Evolutionary conservation across 2,797 vertebrate genomes (phyloP), one percentile per base, ranked within the genome.

Genomic region (Galaxias olidus): DNA sequence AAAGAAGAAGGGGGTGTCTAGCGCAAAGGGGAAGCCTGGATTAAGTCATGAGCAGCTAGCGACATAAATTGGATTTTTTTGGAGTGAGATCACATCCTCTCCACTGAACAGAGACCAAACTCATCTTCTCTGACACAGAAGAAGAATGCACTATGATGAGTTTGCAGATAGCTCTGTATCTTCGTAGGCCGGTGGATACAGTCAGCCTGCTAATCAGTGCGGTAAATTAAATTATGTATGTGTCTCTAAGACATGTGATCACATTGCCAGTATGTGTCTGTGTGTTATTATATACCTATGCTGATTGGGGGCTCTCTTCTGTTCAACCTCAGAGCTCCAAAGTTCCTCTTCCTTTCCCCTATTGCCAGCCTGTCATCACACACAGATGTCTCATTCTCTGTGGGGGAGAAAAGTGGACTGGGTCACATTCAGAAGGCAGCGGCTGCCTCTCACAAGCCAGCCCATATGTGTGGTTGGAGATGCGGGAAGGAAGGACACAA

Each of bases 41-140:
- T 91, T 91, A 90, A 93, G 87, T 88, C 86, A 86, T 78, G 69
- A 82, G 75, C 61, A 61, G 88, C 87, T 82, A 89, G 90, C 86
- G 84, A 91, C 88, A 93, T 92, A 89, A 84, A 87, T 89, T 87
- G 83, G 89, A 96, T 94, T 91, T 92, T 86, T 92, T 76, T 42
- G 67, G 84, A 78, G 87, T 96, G 93, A 96, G 89, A 89, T 96
- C 95, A 96, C 83, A 93, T 94, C 93, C 94, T 94, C 78, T 89
- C 84, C 68, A 85, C 86, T 57, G 87, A 88, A 84, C 81, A 86
- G 88, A 87, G 88, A 78, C 75, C 79, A 86, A 91, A 88, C 86
- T 78, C 75, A 56, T 88, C 60, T 74, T 85, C 44, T n/a, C 54
- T 52, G 11, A 58, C 30, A 59, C 60, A 65, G 57, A 63, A n/a